These are phyloP conservation scores for Sclerurus mexicanus DNA, from an alignment of 2,113 vertebrate genomes.

Conservation along the genomic window DNA sequence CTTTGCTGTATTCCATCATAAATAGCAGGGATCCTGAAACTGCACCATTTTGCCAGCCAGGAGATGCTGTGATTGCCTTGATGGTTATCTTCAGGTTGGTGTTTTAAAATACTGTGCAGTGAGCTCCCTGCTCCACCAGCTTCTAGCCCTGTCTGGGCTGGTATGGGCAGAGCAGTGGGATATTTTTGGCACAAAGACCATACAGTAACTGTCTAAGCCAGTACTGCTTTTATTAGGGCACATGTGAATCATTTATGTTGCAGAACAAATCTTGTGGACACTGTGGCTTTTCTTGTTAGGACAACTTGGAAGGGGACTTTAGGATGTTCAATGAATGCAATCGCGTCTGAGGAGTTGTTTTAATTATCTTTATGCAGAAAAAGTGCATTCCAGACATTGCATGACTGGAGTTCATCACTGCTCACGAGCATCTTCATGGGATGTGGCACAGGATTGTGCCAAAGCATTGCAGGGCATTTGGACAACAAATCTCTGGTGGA, in stretches of 20 bases:
- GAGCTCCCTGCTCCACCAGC: not conserved
- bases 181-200: not conserved
- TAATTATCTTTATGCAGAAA: not conserved
- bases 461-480: not conserved
- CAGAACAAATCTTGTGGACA: not conserved
- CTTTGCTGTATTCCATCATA: not conserved
- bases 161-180: too few relatives aligned
- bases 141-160: not conserved
- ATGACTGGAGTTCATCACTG: not conserved
- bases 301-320: not conserved
- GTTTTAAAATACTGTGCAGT: not conserved
- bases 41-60: fast-evolving
- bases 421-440: not conserved
- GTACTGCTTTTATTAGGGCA: not conserved
- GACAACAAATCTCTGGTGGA: not conserved
- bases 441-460: not conserved
- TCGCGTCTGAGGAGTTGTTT: not conserved
- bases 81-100: not conserved
- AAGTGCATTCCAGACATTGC: not conserved
- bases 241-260: not conserved
- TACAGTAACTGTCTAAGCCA: not conserved
- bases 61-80: not conserved
- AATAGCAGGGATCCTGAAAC: not conserved
- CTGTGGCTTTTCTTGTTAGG: not conserved
- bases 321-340: not conserved